These are phyloP conservation scores for Homarus americanus DNA, from an alignment of 1,140 invertebrate genomes.

Conservation along the genomic window DNA sequence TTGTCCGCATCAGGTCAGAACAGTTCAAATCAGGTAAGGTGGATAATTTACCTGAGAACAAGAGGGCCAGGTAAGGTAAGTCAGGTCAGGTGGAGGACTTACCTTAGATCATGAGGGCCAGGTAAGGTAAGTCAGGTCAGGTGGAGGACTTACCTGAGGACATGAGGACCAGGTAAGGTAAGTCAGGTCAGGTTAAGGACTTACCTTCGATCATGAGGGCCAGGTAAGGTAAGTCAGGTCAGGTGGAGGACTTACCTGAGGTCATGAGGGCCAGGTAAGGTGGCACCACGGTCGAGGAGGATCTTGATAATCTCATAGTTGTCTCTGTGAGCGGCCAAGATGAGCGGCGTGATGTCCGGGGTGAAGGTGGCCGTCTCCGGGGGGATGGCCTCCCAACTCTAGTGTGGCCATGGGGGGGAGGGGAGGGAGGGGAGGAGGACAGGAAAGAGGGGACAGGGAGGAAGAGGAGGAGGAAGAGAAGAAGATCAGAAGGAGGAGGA, in stretches of 20 bases:
- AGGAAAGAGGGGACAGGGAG: background rate
- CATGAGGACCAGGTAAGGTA: slow-evolving; percentile 93
- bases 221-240: slow-evolving; percentile 89
- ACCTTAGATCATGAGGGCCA: slow-evolving; percentile 93
- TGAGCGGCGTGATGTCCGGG: slow-evolving; percentile 96
- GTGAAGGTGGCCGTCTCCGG: slow-evolving; percentile 96
- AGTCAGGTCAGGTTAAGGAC: slow-evolving; percentile 20
- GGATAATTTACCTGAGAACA: slow-evolving; percentile 87
- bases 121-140: too few relatives aligned
- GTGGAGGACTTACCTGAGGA: slow-evolving; percentile 83
- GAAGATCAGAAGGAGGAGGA: background rate
- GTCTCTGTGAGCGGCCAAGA: slow-evolving; percentile 96
- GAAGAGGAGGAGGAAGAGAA: background rate
- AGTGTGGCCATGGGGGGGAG: slow-evolving; percentile 74
- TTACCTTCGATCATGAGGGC: slow-evolving; percentile 92
- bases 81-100: too few relatives aligned
- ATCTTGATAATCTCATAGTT: slow-evolving; percentile 99
- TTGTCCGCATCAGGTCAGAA: too few relatives aligned
- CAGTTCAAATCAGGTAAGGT: too few relatives aligned
- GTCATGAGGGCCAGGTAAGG: slow-evolving; percentile 93
- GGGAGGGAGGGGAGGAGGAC: background rate
- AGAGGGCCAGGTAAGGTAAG: slow-evolving; percentile 93
- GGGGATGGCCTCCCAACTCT: slow-evolving; percentile 95
- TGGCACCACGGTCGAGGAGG: slow-evolving; percentile 92
- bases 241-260: slow-evolving; percentile 89